These are phyloP conservation scores for Myotis davidii DNA, from an alignment of 2,113 vertebrate genomes.

Conservation along the genomic window DNA sequence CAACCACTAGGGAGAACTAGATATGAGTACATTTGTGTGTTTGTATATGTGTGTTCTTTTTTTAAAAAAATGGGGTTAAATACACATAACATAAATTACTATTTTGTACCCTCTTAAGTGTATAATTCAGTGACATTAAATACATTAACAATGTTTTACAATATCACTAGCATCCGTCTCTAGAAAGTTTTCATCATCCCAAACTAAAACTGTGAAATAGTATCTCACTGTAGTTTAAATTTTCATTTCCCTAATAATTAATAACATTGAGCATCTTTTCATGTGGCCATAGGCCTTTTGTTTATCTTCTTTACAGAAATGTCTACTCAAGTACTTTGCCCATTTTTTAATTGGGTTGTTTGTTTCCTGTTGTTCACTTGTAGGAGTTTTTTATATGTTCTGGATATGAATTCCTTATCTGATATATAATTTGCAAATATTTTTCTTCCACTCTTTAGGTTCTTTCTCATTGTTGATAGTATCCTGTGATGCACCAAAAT, in stretches of 20 bases:
- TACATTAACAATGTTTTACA: not conserved
- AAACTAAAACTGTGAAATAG: not conserved
- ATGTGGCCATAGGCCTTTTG: not conserved
- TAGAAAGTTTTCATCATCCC: not conserved
- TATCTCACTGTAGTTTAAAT: no score
- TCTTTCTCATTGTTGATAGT: not conserved
- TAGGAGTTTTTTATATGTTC: not conserved
- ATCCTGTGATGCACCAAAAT: not conserved
- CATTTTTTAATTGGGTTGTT: not conserved
- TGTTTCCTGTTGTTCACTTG: not conserved
- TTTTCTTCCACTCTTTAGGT: not conserved
- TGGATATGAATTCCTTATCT: not conserved
- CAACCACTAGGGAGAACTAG: not conserved
- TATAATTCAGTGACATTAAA: not conserved
- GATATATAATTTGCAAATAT: not conserved
- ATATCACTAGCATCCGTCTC: not conserved
- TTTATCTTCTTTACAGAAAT: not conserved
- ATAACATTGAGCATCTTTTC: not conserved
- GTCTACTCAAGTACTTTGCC: not conserved
- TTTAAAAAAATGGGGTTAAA: not conserved
- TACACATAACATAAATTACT: not conserved
- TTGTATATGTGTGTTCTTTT: not conserved
- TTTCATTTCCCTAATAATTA: not conserved
- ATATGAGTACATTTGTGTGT: not conserved
- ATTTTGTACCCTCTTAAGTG: not conserved